Evolutionary conservation across 2,113 vertebrate species (phyloP), one percentile per base, ranked within the genome.

Genomic region (Hippolais icterina): DNA sequence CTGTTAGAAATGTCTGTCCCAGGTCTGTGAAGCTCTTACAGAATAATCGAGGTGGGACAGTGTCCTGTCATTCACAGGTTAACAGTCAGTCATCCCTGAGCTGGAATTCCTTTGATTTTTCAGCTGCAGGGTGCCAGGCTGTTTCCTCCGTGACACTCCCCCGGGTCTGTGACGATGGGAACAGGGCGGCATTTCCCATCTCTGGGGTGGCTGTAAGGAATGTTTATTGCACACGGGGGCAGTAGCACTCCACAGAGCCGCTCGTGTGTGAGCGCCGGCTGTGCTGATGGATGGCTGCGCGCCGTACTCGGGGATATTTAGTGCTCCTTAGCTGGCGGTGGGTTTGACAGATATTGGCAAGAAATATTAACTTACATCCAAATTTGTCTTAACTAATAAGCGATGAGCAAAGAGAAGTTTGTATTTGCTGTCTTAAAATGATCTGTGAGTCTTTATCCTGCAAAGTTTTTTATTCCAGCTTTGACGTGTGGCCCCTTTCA

Each of bases 151-250:
- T 25, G 49, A 11, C 28, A 1, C 37, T 64, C 28, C 4, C 2
- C 11, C 52, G 18, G 49, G 63, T 31, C 41, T 6, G 42, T 0
- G 13, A 5, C 24, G 31, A 57, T 11, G 50, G 21, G 21, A 46
- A 18, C 3, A 9, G 15, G 52, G 2, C 0, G 23, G 29, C 10
- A 1, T 61, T 83, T 88, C 41, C 21, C 60, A 6, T 17, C 20
- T 20, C 13, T 12, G 24, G 37, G 53, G 1, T 49, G 2, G 2
- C 60, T 97, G 97, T 92, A 80, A 96, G 93, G 89, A 96, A 15
- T 52, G 46, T 46, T 74, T 66, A 18, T 49, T 87, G 72, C 97
- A 96, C 97, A 72, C 25, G 97, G 78, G 97, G 97, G 97, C 97
- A 97, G 97, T 95, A 96, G 95, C 92, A 94, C 87, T 93, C 89